Evolutionary conservation across 2,888 invertebrate species (phyloP).

Genomic region (Drosophila tripunctata): DNA sequence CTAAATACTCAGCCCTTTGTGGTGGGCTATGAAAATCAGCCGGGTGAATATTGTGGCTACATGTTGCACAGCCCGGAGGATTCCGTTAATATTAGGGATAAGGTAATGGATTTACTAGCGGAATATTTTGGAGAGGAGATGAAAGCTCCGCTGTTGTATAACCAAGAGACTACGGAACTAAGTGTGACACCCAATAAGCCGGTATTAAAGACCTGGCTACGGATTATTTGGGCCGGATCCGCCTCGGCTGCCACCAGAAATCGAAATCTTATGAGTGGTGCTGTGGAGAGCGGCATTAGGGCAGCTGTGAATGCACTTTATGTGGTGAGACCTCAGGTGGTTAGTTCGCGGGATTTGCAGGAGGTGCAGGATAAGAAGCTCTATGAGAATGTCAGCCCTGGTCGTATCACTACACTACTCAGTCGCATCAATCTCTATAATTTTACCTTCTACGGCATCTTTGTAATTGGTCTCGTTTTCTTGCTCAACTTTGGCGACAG

Average conservation of each 20-base stretch:
- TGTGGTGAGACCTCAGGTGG: conserved; percentile 80
- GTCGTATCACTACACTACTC: conserved; percentile 47
- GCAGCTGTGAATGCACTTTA: conserved; percentile 81
- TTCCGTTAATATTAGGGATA: conserved; percentile 39
- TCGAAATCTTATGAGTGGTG: conserved; percentile 82
- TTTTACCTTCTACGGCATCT: conserved; percentile 72
- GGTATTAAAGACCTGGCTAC: conserved; percentile 78
- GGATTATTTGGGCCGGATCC: conserved; percentile 82
- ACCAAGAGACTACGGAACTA: conserved; percentile 65
- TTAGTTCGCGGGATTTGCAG: conserved; percentile 80
- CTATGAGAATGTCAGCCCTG: conserved; percentile 17
- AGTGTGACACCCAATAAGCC: conserved; percentile 62
- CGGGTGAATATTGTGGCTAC: conserved; percentile 65
- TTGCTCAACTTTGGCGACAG: conserved; percentile 57
- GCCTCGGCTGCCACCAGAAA: conserved; percentile 73
- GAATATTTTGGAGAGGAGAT: conserved; percentile 77
- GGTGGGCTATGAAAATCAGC: conserved; percentile 66
- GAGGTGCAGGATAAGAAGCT: conserved; percentile 66
- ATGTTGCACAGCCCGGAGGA: conserved; percentile 71
- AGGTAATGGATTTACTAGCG: conserved; percentile 65
- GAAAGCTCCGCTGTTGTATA: conserved; percentile 62
- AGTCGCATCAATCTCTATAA: conserved; percentile 82
- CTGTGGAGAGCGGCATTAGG: conserved; percentile 82
- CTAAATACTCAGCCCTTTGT: conserved; percentile 66
- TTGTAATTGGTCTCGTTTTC: conserved; percentile 60